Evolutionary conservation across 2,113 vertebrate genomes (phyloP), one percentile per base, ranked within the genome.

Genomic region (Sturnira hondurensis): DNA sequence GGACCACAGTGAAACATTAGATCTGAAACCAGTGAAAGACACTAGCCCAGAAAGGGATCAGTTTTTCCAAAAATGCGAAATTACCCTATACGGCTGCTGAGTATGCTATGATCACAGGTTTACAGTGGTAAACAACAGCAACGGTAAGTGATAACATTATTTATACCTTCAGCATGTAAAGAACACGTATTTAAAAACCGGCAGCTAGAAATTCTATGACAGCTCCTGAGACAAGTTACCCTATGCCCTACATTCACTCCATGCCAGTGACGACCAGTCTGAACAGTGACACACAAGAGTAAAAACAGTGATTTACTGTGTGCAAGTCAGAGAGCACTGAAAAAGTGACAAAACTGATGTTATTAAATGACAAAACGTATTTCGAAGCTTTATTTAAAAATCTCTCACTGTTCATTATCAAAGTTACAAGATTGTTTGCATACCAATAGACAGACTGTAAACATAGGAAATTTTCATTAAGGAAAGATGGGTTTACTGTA

Each of bases 341-440:
- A 93, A 97, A 96, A 97, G 97, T 98, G 97, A 97, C 85, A 97
- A 96, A 98, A 91, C 22, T 86, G 65, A 98, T 98, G 98, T 96
- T 98, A 98, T 97, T 97, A 98, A 98, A 97, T 97, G 98, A 97
- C 96, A 98, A 98, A 98, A 98, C 97, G 98, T 97, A 97, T 97
- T 98, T 95, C 96, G 0, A 89, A 95, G 93, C 95, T 97, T 98
- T 98, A 97, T 97, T 98, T 97, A 98, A 97, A 98, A 98, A 98
- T 98, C 98, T 98, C 98, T 98, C 97, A 97, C 98, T 98, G 97
- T 98, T 98, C 97, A 97, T 97, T 98, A 99, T 98, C 98, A 98
- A 98, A 98, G 98, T 98, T 98, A 98, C 97, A 98, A 98, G 98
- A 98, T 97, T 97, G 98, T 98, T 98, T 98, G 98, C 98, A 98